These are phyloP conservation scores for Ruditapes philippinarum DNA, from an alignment of 1,140 invertebrate species.

Conservation along the genomic window DNA sequence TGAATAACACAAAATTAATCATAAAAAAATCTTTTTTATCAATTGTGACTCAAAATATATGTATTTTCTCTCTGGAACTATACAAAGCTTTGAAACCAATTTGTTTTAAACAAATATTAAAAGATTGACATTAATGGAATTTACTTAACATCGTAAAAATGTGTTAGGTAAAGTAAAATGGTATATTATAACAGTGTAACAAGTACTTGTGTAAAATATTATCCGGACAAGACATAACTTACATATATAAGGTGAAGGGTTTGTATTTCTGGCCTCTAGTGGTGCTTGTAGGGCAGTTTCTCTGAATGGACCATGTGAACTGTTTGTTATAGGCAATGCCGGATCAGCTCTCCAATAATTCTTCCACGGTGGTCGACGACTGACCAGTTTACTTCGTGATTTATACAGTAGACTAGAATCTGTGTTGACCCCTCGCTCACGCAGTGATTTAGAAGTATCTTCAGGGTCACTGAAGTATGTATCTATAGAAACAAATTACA, in stretches of 20 bases:
- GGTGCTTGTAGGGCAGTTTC: slow-evolving; percentile 82
- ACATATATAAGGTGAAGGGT: slow-evolving; percentile 74
- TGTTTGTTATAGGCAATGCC: slow-evolving; percentile 41
- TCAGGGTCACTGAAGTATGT: slow-evolving; percentile 61
- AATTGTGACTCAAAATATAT: no score
- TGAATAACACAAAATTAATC: no score
- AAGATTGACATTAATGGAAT: no score
- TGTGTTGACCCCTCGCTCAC: slow-evolving; percentile 73
- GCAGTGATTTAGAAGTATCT: slow-evolving; percentile 10
- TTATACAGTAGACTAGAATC: slow-evolving; percentile 76
- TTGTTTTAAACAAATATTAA: no score
- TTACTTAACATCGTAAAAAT: no score
- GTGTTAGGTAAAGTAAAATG: no score
- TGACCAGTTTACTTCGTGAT: slow-evolving; percentile 41
- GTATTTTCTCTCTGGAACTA: no score
- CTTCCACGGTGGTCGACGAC: slow-evolving; percentile 78
- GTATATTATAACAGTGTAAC: no score
- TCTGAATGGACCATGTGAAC: slow-evolving; percentile 75
- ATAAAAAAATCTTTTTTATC: no score
- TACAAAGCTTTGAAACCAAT: no score
- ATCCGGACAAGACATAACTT: slow-evolving; percentile 27
- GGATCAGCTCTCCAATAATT: slow-evolving; percentile 81
- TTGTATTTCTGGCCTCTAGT: slow-evolving; percentile 79
- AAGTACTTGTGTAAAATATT: no score
- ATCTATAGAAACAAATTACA: slow-evolving; percentile 14